A percentile compares a stretch with the other conserved stretches of the same genome.
Conservation (phyloP, 2,888 invertebrate species). For the Pharmacophagus antenor region DNA sequence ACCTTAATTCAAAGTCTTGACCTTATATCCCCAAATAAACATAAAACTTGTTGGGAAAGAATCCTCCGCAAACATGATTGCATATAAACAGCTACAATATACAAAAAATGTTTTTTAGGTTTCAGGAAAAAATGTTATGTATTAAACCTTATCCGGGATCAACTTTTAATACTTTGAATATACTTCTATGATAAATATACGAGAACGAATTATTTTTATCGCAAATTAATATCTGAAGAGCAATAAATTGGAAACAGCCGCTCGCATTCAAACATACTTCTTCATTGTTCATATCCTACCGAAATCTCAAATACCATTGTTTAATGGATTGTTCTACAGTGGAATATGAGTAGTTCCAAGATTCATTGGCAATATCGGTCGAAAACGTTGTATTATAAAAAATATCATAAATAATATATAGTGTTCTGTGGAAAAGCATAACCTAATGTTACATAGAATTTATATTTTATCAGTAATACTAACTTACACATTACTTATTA, state of each 20-base stretch:
- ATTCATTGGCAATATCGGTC: not conserved
- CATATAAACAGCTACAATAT: not conserved
- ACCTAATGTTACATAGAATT: too few relatives aligned
- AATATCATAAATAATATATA: too few relatives aligned
- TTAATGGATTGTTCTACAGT: slow-evolving; percentile 12
- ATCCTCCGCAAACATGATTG: not conserved
- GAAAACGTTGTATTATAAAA: too few relatives aligned
- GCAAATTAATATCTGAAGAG: slow-evolving; percentile 14
- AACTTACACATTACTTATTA: too few relatives aligned
- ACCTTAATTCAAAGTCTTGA: too few relatives aligned
- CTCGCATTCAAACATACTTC: slow-evolving; percentile 18
- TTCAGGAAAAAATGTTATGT: not conserved
- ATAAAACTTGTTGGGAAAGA: not conserved
- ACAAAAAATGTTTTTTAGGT: not conserved
- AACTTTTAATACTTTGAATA: slow-evolving; percentile 19
- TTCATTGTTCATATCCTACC: slow-evolving; percentile 19
- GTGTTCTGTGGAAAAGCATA: too few relatives aligned
- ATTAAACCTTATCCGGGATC: not conserved
- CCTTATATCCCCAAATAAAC: too few relatives aligned
- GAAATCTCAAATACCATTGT: slow-evolving; percentile 12
- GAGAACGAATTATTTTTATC: slow-evolving; percentile 26
- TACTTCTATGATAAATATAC: slow-evolving; percentile 18
- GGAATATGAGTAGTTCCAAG: slow-evolving; percentile 4
- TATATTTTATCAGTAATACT: too few relatives aligned
- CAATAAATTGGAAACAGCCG: slow-evolving; percentile 19